Evolutionary conservation across 2,113 vertebrate species (phyloP), one percentile per base, ranked within the genome.

Genomic region (Gallinago jamesoni): DNA sequence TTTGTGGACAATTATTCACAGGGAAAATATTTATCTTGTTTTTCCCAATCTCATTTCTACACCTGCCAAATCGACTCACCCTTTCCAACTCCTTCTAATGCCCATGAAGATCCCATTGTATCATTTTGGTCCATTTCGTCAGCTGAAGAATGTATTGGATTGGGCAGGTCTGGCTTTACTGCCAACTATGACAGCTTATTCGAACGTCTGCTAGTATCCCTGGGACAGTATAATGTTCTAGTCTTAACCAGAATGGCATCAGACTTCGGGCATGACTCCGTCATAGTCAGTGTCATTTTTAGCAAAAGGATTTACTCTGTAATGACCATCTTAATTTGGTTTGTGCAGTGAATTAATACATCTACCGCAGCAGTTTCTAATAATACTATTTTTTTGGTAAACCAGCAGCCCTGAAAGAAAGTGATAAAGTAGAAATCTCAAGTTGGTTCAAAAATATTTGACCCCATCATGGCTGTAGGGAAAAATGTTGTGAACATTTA

Each of bases 21-120:
- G 75, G 95, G 78, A 97, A 97, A 95, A 87, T 82, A 87, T 92
- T 88, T 85, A 85, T 95, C 82, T 76, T 91, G 78, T 88, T 96
- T 97, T 96, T 94, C 86, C 93, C 91, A 89, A 84, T 90, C 66
- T 86, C 57, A 56, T 83, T 96, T 83, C 89, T 84, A 74, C 88
- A 87, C 93, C 86, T 93, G 88, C 94, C 93, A 94, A 76, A 84
- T 89, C 0, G 53, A 52, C 68, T 84, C 84, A 93, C 77, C 70
- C 90, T 96, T 93, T 94, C 95, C 91, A 95, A 70, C 73, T 92
- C 52, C 52, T 92, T 90, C 69, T 39, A 83, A 94, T 88, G 86
- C 83, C 62, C 91, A 28, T 79, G 83, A 90, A 93, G 90, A 89
- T 82, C 88, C 87, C 76, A 96, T 92, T 83, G 95, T 97, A 96